Evolutionary conservation across 2,113 vertebrate genomes (phyloP).

Genomic region (Numida meleagris): DNA sequence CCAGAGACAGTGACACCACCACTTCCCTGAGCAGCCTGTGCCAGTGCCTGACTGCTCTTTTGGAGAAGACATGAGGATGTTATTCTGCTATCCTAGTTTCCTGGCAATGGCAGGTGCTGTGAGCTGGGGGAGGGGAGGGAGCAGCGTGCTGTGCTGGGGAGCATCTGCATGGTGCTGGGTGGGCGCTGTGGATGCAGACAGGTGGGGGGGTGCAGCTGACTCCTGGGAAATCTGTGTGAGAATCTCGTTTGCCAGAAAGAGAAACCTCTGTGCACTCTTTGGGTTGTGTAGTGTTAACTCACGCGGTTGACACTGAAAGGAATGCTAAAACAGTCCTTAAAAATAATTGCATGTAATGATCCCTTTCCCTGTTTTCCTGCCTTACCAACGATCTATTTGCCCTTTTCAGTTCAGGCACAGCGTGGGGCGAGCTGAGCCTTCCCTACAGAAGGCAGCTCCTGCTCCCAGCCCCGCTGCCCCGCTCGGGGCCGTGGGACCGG

Average conservation of each 20-base stretch:
- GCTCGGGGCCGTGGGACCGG: neutral
- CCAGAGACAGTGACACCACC: no score
- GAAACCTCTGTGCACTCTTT: neutral
- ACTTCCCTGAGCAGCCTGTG: no score
- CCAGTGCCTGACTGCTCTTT: no score
- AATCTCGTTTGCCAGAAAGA: neutral
- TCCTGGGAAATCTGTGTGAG: neutral
- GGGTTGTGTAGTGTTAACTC: neutral
- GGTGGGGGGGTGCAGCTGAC: neutral
- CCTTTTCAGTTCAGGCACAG: neutral
- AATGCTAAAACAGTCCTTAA: neutral
- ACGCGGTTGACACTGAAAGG: neutral
- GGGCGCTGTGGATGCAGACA: neutral
- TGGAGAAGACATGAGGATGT: no score
- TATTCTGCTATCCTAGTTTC: no score
- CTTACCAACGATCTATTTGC: slow-evolving; percentile 27
- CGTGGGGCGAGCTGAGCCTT: neutral
- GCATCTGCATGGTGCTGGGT: accelerated
- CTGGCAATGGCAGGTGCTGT: neutral
- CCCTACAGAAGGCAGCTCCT: neutral
- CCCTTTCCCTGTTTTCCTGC: neutral
- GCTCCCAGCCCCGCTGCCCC: neutral
- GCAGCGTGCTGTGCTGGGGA: neutral
- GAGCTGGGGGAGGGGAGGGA: neutral
- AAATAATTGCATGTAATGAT: neutral